Conservation (phyloP, 2,797 vertebrate species). For the Propithecus perrieri region DNA sequence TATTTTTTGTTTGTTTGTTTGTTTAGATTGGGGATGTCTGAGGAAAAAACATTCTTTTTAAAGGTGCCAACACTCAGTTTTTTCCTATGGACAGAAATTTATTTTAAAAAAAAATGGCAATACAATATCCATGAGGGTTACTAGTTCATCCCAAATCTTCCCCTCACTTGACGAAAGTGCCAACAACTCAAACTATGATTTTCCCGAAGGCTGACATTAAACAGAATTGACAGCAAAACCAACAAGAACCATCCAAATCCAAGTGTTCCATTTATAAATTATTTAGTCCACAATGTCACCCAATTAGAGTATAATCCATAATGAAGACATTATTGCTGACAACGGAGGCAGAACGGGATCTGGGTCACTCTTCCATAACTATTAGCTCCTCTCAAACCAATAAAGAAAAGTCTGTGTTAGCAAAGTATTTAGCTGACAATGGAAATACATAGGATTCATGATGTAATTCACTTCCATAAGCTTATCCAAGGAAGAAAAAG, state of each 20-base stretch:
- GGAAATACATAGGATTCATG: background rate
- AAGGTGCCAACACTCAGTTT: background rate
- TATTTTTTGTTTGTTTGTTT: too few species aligned
- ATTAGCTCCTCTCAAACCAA: slow-evolving; percentile 44
- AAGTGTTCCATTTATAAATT: slow-evolving; percentile 48
- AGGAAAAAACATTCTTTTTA: background rate
- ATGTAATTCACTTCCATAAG: slow-evolving; percentile 38
- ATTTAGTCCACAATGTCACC: background rate
- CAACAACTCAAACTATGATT: background rate
- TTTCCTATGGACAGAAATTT: background rate
- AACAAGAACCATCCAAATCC: slow-evolving; percentile 39
- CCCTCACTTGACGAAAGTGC: background rate
- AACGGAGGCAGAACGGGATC: slow-evolving; percentile 45
- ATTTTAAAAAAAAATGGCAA: background rate
- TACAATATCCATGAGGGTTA: background rate
- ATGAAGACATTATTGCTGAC: slow-evolving; percentile 55
- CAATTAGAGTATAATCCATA: slow-evolving; percentile 59
- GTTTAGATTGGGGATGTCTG: too few species aligned
- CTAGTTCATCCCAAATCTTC: background rate
- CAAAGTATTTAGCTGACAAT: slow-evolving; percentile 53
- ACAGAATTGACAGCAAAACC: slow-evolving; percentile 5
- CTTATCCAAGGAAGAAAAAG: slow-evolving; percentile 5
- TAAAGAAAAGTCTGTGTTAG: slow-evolving; percentile 53
- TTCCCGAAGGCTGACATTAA: slow-evolving; percentile 4
- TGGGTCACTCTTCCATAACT: slow-evolving; percentile 53